These are phyloP conservation scores for Drosophila rellima DNA, from an alignment of 2,888 invertebrate species.

Conservation along the genomic window DNA sequence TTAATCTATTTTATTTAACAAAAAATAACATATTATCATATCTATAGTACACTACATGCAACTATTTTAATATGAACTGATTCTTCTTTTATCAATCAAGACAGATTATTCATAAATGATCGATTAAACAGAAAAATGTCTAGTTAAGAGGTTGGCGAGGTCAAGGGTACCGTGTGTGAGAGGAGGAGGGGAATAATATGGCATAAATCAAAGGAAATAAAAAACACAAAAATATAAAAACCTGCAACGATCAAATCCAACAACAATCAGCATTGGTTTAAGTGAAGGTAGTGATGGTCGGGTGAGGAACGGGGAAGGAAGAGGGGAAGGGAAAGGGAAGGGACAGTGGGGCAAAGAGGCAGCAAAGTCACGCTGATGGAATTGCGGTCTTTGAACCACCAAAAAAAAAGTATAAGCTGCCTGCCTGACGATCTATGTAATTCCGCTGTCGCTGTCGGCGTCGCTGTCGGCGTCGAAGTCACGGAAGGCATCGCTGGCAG, in stretches of 20 bases:
- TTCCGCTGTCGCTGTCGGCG: conserved; percentile 11
- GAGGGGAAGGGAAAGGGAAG: conserved; percentile 7
- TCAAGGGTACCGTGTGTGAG: background rate
- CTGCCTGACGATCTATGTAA: conserved; percentile 52
- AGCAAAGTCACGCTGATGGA: conserved; percentile 39
- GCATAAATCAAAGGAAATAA: background rate
- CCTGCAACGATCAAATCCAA: conserved; percentile 8
- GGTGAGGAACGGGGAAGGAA: background rate
- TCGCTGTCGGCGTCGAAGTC: conserved; percentile 8
- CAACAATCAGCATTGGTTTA: conserved; percentile 14
- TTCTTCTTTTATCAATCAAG: too few relatives aligned
- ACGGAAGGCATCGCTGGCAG: conserved; percentile 21
- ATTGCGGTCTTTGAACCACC: conserved; percentile 77
- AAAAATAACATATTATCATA: too few relatives aligned
- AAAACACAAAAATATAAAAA: too few relatives aligned
- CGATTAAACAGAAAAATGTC: background rate
- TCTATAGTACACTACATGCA: too few relatives aligned
- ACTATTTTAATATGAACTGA: too few relatives aligned
- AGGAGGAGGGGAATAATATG: background rate
- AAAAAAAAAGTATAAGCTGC: conserved; percentile 52
- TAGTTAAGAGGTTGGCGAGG: background rate
- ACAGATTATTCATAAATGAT: background rate
- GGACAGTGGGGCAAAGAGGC: conserved; percentile 7
- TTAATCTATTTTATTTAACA: too few relatives aligned
- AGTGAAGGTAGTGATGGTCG: conserved; percentile 1